Conservation (phyloP, 2,797 vertebrate species). For the Alexandromys oeconomus region DNA sequence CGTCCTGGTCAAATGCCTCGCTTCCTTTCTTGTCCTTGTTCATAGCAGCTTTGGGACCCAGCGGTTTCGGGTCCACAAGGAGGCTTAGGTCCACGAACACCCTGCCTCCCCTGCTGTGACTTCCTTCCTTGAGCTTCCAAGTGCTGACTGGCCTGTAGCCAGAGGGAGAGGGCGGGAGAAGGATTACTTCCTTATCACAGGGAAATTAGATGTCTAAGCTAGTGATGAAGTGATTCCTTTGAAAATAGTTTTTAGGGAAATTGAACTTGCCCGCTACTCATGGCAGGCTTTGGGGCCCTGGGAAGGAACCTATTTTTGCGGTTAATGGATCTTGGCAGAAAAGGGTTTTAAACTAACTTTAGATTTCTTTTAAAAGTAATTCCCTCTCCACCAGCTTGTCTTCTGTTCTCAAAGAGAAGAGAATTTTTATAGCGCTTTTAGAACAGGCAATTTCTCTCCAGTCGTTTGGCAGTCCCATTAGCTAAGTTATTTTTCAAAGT, state of each 20-base stretch:
- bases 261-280: conserved; percentile 59
- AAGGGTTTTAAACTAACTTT: conserved; percentile 70
- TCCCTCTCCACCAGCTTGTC: conserved; percentile 57
- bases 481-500: conserved; percentile 37
- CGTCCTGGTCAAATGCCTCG: too few relatives aligned
- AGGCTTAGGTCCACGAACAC: background rate
- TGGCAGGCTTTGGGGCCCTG: conserved; percentile 51
- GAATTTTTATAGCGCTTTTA: conserved; percentile 38
- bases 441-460: background rate
- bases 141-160: conserved; percentile 37
- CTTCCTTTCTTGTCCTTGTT: background rate
- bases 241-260: conserved; percentile 73
- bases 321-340: conserved; percentile 76
- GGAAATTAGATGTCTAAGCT: conserved; percentile 71
- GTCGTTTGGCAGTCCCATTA: conserved; percentile 20
- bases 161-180: background rate
- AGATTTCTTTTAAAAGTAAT: conserved; percentile 76
- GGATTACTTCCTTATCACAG: conserved; percentile 70
- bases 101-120: background rate
- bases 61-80: rapidly evolving
- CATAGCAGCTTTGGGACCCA: background rate
- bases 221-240: conserved; percentile 34
- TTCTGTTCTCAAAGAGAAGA: conserved; percentile 65
- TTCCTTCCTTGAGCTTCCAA: conserved; percentile 69
- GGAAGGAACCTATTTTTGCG: conserved; percentile 73